Conservation (phyloP, 2,113 vertebrate genomes). For the Tragulus kanchil region DNA sequence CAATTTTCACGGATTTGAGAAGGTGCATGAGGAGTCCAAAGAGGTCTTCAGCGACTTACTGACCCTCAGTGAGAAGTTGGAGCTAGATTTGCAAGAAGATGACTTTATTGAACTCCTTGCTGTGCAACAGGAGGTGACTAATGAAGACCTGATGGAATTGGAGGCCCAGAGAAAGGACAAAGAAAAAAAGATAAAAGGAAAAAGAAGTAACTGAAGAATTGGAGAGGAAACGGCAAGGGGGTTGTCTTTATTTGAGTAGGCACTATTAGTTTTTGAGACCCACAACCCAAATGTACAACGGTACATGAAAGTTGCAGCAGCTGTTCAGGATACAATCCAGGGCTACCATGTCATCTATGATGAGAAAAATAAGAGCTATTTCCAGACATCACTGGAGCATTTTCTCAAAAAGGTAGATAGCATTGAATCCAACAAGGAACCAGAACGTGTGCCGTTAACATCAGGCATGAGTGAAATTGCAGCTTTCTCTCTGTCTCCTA, state of each 20-base stretch:
- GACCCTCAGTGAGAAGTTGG: fast-evolving
- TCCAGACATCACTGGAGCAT: neutral
- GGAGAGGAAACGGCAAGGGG: neutral
- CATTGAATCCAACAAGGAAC: neutral
- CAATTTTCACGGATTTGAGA: neutral
- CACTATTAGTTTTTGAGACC: neutral
- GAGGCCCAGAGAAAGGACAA: neutral
- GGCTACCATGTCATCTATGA: neutral
- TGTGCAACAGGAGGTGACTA: neutral
- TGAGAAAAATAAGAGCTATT: neutral
- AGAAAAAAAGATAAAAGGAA: neutral
- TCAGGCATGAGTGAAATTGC: neutral
- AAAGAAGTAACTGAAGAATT: neutral
- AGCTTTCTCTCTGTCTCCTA: neutral
- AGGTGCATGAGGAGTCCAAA: neutral
- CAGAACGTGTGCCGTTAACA: neutral
- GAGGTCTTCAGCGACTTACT: neutral
- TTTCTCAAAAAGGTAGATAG: neutral
- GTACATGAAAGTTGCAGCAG: neutral
- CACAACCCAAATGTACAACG: neutral
- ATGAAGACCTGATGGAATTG: neutral
- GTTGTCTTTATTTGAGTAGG: neutral
- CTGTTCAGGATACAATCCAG: neutral
- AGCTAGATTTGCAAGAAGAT: neutral
- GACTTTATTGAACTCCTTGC: neutral